A percentile compares a stretch with the other conserved stretches of the same genome.
These are phyloP conservation scores for Latheticus oryzae DNA, from an alignment of 2,888 invertebrate genomes.

Conservation along the genomic window DNA sequence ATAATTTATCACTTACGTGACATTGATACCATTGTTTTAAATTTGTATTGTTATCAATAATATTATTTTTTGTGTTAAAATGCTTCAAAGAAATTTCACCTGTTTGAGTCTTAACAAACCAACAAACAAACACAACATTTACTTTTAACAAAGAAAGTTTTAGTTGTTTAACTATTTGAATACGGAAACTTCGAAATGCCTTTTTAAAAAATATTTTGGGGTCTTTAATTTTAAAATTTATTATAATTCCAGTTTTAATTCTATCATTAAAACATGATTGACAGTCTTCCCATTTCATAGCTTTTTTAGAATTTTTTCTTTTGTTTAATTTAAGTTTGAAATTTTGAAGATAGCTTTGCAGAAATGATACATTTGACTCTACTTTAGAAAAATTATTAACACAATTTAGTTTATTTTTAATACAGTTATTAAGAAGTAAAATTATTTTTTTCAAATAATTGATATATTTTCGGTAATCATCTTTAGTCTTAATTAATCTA, in stretches of 20 bases:
- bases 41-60: slow-evolving; percentile 6
- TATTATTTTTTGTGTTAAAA: slow-evolving; percentile 8
- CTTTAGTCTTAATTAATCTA: too few species aligned
- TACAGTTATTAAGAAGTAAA: not conserved
- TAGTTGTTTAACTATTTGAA: not conserved
- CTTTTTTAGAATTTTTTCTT: slow-evolving; percentile 1
- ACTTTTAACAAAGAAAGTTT: slow-evolving; percentile 20
- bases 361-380: slow-evolving; percentile 9
- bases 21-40: slow-evolving; percentile 9
- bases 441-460: not conserved
- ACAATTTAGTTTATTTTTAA: slow-evolving; percentile 7
- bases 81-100: slow-evolving; percentile 12
- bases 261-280: slow-evolving; percentile 18
- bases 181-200: slow-evolving; percentile 12
- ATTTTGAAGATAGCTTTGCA: not conserved
- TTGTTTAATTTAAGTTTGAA: slow-evolving; percentile 9
- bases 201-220: slow-evolving; percentile 14
- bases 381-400: slow-evolving; percentile 3
- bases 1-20: slow-evolving; percentile 6
- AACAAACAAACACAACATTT: slow-evolving; percentile 38
- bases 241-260: slow-evolving; percentile 22
- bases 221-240: slow-evolving; percentile 21
- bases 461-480: slow-evolving; percentile 5
- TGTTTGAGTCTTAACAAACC: slow-evolving; percentile 41
- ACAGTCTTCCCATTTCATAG: slow-evolving; percentile 18